A percentile compares a stretch with the other conserved stretches of the same genome.
These are phyloP conservation scores for Cephus nigrinus DNA, from an alignment of 2,888 invertebrate species.

Conservation along the genomic window DNA sequence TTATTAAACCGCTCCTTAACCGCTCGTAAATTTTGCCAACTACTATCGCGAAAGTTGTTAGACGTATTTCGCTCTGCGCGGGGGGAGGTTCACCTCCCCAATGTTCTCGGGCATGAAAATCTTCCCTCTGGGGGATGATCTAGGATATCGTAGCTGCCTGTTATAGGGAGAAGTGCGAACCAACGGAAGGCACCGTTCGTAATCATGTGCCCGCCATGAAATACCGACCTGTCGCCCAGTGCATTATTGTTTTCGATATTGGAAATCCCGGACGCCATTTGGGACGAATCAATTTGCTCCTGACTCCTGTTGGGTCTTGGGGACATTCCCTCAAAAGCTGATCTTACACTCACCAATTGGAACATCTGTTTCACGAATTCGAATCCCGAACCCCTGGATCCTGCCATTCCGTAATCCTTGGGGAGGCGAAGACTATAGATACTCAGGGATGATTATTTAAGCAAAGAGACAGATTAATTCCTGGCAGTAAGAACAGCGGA, in stretches of 20 bases:
- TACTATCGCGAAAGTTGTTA: constrained; percentile 31
- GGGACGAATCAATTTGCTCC: not conserved
- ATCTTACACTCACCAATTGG: not conserved
- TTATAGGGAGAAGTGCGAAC: not conserved
- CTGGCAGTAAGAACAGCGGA: constrained; percentile 40
- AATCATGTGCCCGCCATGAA: not conserved
- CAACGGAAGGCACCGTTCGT: not conserved
- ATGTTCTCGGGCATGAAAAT: not conserved
- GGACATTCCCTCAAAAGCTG: not conserved
- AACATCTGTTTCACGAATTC: too few species aligned
- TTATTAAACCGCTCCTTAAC: constrained; percentile 28
- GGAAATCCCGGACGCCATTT: not conserved
- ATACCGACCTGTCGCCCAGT: not conserved
- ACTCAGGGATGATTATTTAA: constrained; percentile 20
- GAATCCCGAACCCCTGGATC: not conserved
- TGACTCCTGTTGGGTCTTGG: not conserved
- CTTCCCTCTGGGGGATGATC: not conserved
- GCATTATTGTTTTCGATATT: not conserved
- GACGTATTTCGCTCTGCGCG: not conserved
- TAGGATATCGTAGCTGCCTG: not conserved
- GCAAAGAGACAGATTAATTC: constrained; percentile 42
- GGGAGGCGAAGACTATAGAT: not conserved
- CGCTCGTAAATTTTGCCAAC: constrained; percentile 36
- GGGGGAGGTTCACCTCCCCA: not conserved
- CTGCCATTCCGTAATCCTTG: not conserved